A percentile compares a stretch with the other conserved stretches of the same genome.
Conservation (phyloP, 2,888 invertebrate species). For the Ennomos fuscantarius region DNA sequence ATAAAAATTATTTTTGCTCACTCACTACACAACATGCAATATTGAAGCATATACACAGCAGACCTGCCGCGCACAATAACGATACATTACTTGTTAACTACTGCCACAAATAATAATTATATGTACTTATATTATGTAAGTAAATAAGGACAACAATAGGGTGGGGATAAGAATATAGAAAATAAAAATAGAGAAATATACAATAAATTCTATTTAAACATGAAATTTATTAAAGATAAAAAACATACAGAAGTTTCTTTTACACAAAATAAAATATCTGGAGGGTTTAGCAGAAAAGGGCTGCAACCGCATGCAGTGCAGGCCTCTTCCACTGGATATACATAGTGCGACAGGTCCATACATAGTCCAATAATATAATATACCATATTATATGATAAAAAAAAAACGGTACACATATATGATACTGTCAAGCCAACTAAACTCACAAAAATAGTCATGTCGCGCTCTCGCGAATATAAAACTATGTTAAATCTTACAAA, state of each 20-base stretch:
- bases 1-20: slow-evolving; percentile 74
- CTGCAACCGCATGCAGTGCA: slow-evolving; percentile 48
- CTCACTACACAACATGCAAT: slow-evolving; percentile 80
- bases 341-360: slow-evolving; percentile 81
- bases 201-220: slow-evolving; percentile 84
- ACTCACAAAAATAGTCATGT: slow-evolving; percentile 82
- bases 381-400: slow-evolving; percentile 81
- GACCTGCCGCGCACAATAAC: slow-evolving; percentile 68
- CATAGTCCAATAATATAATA: slow-evolving; percentile 82
- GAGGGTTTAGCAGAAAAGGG: slow-evolving; percentile 62
- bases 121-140: slow-evolving; percentile 68
- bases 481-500: slow-evolving; percentile 84
- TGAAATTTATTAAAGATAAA: slow-evolving; percentile 84
- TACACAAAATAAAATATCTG: slow-evolving; percentile 85
- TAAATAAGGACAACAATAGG: slow-evolving; percentile 76
- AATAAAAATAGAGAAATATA: slow-evolving; percentile 83
- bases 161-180: slow-evolving; percentile 73
- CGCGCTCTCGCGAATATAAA: slow-evolving; percentile 81
- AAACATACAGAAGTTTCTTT: slow-evolving; percentile 83
- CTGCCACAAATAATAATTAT: slow-evolving; percentile 81
- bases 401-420: slow-evolving; percentile 79
- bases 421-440: slow-evolving; percentile 82
- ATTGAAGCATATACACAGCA: slow-evolving; percentile 71
- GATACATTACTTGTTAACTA: slow-evolving; percentile 75
- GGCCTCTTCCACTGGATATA: slow-evolving; percentile 53